Evolutionary conservation across 1,140 invertebrate genomes (phyloP).

Genomic region (Brachionus sp.): DNA sequence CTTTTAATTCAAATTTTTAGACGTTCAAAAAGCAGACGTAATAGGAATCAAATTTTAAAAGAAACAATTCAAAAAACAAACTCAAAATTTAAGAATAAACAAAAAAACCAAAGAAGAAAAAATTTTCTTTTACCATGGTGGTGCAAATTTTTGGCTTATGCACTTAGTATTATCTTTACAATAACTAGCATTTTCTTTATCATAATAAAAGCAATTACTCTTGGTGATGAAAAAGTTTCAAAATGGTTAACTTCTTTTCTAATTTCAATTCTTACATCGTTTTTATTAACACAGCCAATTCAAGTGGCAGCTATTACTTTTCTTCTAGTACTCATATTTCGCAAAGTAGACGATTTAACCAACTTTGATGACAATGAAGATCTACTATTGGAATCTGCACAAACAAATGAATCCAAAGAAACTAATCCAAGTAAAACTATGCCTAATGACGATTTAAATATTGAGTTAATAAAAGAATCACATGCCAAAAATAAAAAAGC

Average conservation of each 20-base stretch:
- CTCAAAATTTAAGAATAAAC: not conserved
- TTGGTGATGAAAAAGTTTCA: constrained; percentile 63
- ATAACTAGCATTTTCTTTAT: constrained; percentile 60
- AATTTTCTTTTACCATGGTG: constrained; percentile 60
- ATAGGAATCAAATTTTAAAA: constrained; percentile 47
- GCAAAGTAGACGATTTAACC: constrained; percentile 56
- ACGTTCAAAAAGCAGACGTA: constrained; percentile 56
- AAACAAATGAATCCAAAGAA: not conserved
- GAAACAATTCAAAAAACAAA: not conserved
- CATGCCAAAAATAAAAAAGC: not conserved
- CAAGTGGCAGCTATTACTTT: constrained; percentile 62
- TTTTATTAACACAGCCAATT: constrained; percentile 64
- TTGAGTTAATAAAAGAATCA: not conserved
- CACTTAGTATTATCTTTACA: constrained; percentile 58
- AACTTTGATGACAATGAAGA: not conserved
- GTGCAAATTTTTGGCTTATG: constrained; percentile 62
- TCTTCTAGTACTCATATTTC: constrained; percentile 61
- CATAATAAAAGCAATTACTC: constrained; percentile 63
- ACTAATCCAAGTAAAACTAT: not conserved
- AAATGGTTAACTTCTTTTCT: constrained; percentile 65
- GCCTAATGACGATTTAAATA: not conserved
- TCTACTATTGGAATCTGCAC: not conserved
- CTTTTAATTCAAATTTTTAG: constrained; percentile 61
- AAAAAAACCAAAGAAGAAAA: constrained; percentile 48
- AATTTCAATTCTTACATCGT: constrained; percentile 63